Percentiles rank a stretch among this genome's conserved stretches.
Evolutionary conservation across 2,888 invertebrate species (phyloP).

Genomic region (Tetragnatha montana): DNA sequence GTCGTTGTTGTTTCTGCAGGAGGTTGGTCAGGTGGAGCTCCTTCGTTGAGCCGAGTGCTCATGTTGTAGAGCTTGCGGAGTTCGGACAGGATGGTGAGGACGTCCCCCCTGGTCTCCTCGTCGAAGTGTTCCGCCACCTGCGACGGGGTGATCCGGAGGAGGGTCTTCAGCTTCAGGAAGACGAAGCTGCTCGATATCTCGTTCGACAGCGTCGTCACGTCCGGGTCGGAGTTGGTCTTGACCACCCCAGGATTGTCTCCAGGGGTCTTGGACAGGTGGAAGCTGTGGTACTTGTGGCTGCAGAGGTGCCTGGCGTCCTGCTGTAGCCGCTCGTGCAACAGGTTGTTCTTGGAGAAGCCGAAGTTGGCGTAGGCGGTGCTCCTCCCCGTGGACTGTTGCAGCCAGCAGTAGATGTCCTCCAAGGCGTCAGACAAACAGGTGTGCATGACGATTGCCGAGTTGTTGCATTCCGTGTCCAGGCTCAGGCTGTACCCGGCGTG

Average conservation of each 20-base stretch:
- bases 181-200: not conserved
- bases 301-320: not conserved
- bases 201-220: not conserved
- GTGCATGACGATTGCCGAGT: not conserved
- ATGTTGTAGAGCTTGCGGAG: conserved; percentile 23
- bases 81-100: conserved; percentile 23
- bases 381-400: not conserved
- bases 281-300: not conserved
- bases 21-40: not conserved
- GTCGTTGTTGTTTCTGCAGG: too few relatives aligned
- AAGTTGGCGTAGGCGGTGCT: not conserved
- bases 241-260: not conserved
- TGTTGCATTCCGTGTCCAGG: not conserved
- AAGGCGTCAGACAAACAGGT: not conserved
- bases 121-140: not conserved
- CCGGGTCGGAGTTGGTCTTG: not conserved
- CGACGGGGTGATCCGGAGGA: not conserved
- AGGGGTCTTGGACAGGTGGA: not conserved
- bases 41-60: not conserved
- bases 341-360: not conserved
- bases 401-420: conserved; percentile 14
- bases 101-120: not conserved
- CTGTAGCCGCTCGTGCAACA: not conserved
- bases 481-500: not conserved
- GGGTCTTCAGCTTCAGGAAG: not conserved